These are phyloP conservation scores for Polymixis flavicincta DNA, from an alignment of 2,888 invertebrate genomes.

Conservation along the genomic window DNA sequence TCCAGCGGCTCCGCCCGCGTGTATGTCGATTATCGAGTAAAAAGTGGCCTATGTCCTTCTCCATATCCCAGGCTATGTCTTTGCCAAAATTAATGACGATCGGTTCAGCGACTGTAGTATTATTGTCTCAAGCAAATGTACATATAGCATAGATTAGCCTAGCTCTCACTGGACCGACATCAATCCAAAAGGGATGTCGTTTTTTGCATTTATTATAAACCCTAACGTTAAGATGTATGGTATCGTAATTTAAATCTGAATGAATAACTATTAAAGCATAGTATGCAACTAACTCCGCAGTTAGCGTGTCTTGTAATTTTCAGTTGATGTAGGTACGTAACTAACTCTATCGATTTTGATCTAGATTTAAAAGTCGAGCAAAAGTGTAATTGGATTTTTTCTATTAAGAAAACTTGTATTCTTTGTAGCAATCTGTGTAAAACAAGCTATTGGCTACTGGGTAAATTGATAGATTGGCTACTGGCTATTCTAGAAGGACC, in stretches of 20 bases:
- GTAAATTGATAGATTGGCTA: constrained; percentile 5
- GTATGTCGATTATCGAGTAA: no score
- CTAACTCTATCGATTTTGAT: constrained; percentile 36
- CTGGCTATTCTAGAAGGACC: not conserved
- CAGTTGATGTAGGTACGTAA: constrained; percentile 4
- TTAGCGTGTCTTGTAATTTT: constrained; percentile 35
- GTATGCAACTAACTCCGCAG: constrained; percentile 8
- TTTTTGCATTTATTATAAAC: constrained; percentile 59
- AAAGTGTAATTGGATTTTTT: constrained; percentile 34
- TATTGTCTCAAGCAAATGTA: no score
- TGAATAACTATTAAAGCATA: constrained; percentile 50
- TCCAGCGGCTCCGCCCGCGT: no score
- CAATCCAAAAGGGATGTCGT: constrained; percentile 42
- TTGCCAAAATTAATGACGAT: no score
- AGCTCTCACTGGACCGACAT: constrained; percentile 18
- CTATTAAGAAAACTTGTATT: not conserved
- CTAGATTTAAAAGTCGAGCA: constrained; percentile 26
- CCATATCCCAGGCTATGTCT: no score
- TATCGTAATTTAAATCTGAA: constrained; percentile 64
- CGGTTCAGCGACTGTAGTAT: no score
- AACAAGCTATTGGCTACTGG: not conserved
- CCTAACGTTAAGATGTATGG: constrained; percentile 44
- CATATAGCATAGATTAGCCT: not conserved
- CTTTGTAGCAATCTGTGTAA: not conserved
- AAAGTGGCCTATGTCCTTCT: no score